Evolutionary conservation across 2,888 invertebrate genomes (phyloP).

Genomic region (Zonitis immaculata): DNA sequence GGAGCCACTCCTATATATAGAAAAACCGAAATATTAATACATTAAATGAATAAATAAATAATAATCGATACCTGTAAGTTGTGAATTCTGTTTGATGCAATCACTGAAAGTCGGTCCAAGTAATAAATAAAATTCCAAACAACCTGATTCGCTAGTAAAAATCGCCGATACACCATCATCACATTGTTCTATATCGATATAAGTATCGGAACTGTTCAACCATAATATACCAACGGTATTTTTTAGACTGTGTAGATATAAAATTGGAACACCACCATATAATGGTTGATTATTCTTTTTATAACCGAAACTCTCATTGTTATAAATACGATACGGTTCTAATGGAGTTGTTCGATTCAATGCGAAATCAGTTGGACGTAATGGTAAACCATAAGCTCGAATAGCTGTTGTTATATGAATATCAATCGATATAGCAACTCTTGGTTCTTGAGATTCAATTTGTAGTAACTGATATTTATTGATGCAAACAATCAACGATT

Average conservation of each 20-base stretch:
- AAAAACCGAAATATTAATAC: too few relatives aligned
- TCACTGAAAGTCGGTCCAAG: constrained; percentile 81
- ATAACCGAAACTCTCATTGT: constrained; percentile 6
- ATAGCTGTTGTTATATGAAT: constrained; percentile 4
- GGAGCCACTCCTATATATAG: constrained; percentile 50
- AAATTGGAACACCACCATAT: constrained; percentile 68
- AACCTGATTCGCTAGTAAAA: constrained; percentile 92
- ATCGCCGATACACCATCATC: constrained; percentile 59
- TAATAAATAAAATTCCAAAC: constrained; percentile 88
- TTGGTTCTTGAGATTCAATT: not conserved
- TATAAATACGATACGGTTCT: constrained; percentile 9
- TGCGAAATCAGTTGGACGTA: constrained; percentile 3
- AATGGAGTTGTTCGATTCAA: not conserved
- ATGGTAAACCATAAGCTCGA: constrained; percentile 8
- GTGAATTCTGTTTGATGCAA: constrained; percentile 78
- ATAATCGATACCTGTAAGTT: constrained; percentile 68
- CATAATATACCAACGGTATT: constrained; percentile 21
- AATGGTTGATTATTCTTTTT: constrained; percentile 12
- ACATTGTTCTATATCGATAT: constrained; percentile 74
- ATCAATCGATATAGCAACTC: constrained; percentile 5
- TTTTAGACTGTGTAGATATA: constrained; percentile 77
- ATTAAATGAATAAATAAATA: constrained; percentile 53
- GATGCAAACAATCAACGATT: not conserved
- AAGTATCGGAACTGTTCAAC: constrained; percentile 96
- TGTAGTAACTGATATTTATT: constrained; percentile 1